phyloP scores from a whole-genome alignment of 2,888 invertebrate species.

The Ischnura elegans region DNA sequence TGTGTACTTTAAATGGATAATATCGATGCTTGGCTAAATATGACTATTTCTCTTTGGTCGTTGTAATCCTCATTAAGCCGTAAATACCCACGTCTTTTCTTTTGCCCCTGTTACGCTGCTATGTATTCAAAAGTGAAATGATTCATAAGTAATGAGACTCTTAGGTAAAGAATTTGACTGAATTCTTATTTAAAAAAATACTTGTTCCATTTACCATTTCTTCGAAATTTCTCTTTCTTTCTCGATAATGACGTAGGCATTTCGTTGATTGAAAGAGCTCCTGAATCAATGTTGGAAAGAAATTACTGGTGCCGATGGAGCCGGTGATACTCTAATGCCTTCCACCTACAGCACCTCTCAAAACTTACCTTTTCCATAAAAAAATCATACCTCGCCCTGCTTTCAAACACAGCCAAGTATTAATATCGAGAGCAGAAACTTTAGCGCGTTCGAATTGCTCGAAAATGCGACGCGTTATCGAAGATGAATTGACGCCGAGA shows the following conservation, averaged over 20 bases:
- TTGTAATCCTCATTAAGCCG: no score
- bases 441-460: background rate
- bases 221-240: background rate
- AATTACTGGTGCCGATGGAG: background rate
- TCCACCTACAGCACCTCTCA: background rate
- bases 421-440: background rate
- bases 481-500: background rate
- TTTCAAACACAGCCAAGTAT: background rate
- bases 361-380: background rate
- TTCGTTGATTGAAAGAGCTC: background rate
- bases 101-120: no score
- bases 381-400: background rate
- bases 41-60: no score
- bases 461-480: background rate
- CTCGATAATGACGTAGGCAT: background rate
- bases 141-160: no score
- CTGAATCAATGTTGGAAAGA: background rate
- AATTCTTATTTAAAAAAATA: no score
- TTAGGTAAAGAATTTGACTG: no score
- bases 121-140: no score
- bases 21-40: no score
- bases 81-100: no score
- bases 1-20: no score
- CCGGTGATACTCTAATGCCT: background rate
- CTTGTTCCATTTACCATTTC: no score